A percentile compares a stretch with the other conserved stretches of the same genome.
phyloP scores from a whole-genome alignment of 2,888 invertebrate species.

The Podotricha telesiphe region DNA sequence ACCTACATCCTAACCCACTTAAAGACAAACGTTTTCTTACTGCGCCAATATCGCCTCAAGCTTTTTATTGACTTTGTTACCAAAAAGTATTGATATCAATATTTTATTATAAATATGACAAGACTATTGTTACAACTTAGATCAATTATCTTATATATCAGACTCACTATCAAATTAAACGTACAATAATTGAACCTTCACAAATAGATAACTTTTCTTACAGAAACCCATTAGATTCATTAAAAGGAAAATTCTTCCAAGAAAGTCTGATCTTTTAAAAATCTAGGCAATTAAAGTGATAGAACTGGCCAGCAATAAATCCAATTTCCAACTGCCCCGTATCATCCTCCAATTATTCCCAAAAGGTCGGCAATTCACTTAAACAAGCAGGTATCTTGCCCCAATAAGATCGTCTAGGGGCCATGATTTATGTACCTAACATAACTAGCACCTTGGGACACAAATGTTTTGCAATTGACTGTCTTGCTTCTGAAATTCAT shows the following conservation, averaged over 20 bases:
- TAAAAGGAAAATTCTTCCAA: conserved; percentile 9
- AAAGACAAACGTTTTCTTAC: too few relatives aligned
- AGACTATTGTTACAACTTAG: too few relatives aligned
- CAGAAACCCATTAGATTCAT: neutral
- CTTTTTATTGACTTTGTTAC: too few relatives aligned
- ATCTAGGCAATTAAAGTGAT: conserved; percentile 34
- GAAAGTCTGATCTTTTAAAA: conserved; percentile 6
- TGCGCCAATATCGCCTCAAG: too few relatives aligned
- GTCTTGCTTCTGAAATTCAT: neutral
- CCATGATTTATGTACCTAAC: conserved; percentile 51
- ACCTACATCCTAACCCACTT: too few relatives aligned
- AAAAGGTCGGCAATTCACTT: conserved; percentile 66
- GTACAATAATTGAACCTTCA: too few relatives aligned
- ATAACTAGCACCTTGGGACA: conserved; percentile 22
- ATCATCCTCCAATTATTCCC: conserved; percentile 59
- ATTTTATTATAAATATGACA: too few relatives aligned
- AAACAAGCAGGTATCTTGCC: conserved; percentile 56
- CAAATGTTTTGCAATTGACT: conserved; percentile 11
- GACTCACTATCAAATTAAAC: too few relatives aligned
- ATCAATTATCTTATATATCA: too few relatives aligned
- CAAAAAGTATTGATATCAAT: too few relatives aligned
- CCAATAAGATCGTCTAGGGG: conserved; percentile 53
- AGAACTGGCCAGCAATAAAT: conserved; percentile 36
- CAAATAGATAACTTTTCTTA: neutral
- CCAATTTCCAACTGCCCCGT: conserved; percentile 22